Evolutionary conservation across 2,113 vertebrate species (phyloP), one percentile per base, ranked within the genome.

Genomic region (Narcine bancroftii): DNA sequence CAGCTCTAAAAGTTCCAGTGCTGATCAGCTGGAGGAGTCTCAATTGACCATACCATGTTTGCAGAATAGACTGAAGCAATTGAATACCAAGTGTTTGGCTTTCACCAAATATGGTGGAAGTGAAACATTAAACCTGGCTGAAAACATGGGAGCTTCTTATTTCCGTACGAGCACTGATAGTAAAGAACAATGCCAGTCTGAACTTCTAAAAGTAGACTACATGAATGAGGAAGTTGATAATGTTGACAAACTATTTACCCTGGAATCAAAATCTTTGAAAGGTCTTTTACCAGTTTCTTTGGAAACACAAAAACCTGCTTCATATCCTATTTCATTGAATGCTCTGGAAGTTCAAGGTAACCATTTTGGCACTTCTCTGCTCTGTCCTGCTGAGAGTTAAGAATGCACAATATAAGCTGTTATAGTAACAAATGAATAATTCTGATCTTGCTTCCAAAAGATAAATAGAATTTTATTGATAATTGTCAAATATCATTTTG

Each of bases 1-100:
- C 66, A 77, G 85, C 45, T 93, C 85, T 89, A 0, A 0, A 92
- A 92, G 0, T 92, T 92, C 92, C 81, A 93, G 93, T 21, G 66
- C 36, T 2, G 0, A 2, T 89, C 89, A 69, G 45, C 36, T 47
- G 11, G 42, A 91, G 69, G 39, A 66, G 13, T 53, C 42, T 65
- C 36, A 71, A 11, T 69, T 69, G 65, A 65, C 69, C 39, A 13
- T 91, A 13, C 29, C 26, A 60, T 3, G 29, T 47, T 69, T 69
- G 42, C 39, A 19, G 56, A 91, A 36, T 91, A 69, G 89, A 91
- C 47, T 45, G 21, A 42, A 47, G 63, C 24, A 42, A 33, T 1
- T 69, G 24, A 24, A 13, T 6, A 33, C 69, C 42, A 10, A 10
- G 45, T 36, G 3, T 83, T 45, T 91, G 21, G 87, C 60, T 56